Base-by-base conservation (phyloP, 2,113 vertebrate genomes). In the Rhizomys pruinosus region DNA sequence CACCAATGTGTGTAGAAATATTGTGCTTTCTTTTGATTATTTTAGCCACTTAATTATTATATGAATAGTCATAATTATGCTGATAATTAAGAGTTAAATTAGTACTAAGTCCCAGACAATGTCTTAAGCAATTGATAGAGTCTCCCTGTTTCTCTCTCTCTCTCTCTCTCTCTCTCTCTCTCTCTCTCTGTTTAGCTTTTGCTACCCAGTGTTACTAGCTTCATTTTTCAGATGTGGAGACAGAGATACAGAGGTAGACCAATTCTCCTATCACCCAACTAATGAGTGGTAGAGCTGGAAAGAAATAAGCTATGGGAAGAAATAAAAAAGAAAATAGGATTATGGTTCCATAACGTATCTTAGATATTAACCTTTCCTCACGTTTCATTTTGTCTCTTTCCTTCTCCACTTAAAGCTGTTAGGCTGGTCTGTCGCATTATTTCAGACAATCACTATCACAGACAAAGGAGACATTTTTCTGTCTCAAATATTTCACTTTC, bases 31-130 rank as follows among this genome's bases (percentile, higher is more conserved):
- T 66, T 84, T 74, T 77, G 89, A 84, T 37, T 37, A 87, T 80
- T 87, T 96, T 69, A 73, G 64, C 81, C 64, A 76, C n/a, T 55
- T 92, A 73, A 73, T 87, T 87, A 23, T 87, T 82, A 89, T 74
- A 68, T 95, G 57, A 91, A 93, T 91, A 29, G 47, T 81, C 27
- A 44, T 87, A 95, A 89, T 87, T 91, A 89, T 37, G 66, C 34
- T 78, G 52, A 94, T 61, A 73, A 27, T 39, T 95, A 93, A 72
- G 9, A 90, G 68, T 80, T 82, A 81, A n/a, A 71, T 79, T 64
- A 88, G 25, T 69, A 57, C 64, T 76, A 89, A 80, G 5, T 57
- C 37, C 27, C 79, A 95, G 87, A 47, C 27, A 93, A 25, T 63
- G 29, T 92, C 79, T 59, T 66, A 84, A 71, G 42, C 1, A 61